A percentile compares a stretch with the other conserved stretches of the same genome.
Conservation (phyloP, 1,140 invertebrate genomes). For the Drosophila sechellia region DNA sequence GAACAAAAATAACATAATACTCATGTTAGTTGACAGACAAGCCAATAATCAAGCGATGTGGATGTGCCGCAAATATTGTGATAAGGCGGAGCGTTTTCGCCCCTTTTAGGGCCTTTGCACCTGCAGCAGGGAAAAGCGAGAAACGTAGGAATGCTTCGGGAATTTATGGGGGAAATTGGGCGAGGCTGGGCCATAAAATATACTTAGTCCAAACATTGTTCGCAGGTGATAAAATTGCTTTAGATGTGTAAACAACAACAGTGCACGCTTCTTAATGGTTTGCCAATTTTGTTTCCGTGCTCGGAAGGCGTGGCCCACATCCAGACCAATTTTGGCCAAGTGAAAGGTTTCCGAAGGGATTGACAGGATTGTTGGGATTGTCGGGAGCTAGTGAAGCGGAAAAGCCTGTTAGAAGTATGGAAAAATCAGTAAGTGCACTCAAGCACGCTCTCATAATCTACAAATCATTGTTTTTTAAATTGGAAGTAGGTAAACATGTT, state of each 20-base stretch:
- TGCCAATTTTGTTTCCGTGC: conserved; percentile 46
- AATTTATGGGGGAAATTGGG: conserved; percentile 65
- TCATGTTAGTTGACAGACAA: conserved; percentile 53
- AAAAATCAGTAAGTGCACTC: conserved; percentile 15
- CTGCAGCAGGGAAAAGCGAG: not conserved
- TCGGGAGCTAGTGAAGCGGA: not conserved
- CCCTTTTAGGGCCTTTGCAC: not conserved
- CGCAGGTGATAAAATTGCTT: conserved; percentile 52
- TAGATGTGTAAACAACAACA: conserved; percentile 51
- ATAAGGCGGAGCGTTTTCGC: conserved; percentile 44
- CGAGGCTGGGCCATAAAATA: conserved; percentile 49
- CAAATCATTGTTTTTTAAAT: conserved; percentile 16
- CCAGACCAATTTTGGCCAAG: conserved; percentile 36
- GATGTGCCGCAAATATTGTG: conserved; percentile 58
- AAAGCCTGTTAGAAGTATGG: conserved; percentile 17
- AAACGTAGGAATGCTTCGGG: conserved; percentile 19
- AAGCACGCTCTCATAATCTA: not conserved
- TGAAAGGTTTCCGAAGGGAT: conserved; percentile 28
- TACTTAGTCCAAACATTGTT: conserved; percentile 42
- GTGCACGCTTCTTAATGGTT: conserved; percentile 51
- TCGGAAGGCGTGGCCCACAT: conserved; percentile 35
- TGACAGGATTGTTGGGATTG: conserved; percentile 11
- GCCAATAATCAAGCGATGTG: conserved; percentile 53
- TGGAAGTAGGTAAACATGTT: not conserved
- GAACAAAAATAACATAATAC: conserved; percentile 53